Percentiles rank a stretch among this genome's conserved stretches.
These are phyloP conservation scores for Ornithoptera alexandrae DNA, from an alignment of 2,888 invertebrate species.

Conservation along the genomic window DNA sequence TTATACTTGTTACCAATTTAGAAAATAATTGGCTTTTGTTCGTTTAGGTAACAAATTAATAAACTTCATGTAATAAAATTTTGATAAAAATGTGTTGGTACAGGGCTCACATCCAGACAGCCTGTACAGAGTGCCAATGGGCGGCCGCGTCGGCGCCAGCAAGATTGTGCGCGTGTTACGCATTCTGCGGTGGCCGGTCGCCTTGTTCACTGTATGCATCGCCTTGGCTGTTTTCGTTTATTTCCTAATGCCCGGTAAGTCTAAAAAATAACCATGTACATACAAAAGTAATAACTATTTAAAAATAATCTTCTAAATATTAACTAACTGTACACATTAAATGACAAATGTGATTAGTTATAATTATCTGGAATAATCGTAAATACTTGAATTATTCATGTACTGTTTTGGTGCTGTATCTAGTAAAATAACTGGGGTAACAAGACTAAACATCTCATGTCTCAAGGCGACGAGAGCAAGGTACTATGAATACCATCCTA, in stretches of 20 bases:
- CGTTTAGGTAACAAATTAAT: not conserved
- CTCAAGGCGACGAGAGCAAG: no score
- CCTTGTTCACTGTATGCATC: constrained; percentile 67
- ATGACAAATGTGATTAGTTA: no score
- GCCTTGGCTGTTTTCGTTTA: constrained; percentile 74
- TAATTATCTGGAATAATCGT: no score
- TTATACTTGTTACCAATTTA: not conserved
- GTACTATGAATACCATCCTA: no score
- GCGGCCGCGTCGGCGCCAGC: constrained; percentile 44
- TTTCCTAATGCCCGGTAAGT: constrained; percentile 75
- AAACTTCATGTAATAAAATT: not conserved
- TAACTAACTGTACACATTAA: no score
- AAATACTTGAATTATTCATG: no score
- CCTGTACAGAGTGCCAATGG: constrained; percentile 65
- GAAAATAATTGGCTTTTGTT: not conserved
- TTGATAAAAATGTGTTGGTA: constrained; percentile 28
- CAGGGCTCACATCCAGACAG: constrained; percentile 78
- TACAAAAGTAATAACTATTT: no score
- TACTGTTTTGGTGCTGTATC: no score
- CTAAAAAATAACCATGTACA: not conserved
- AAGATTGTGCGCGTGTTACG: constrained; percentile 57
- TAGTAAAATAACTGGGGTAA: no score
- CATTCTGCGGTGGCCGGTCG: constrained; percentile 71
- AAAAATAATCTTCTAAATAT: no score
- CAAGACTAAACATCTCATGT: no score